These are phyloP conservation scores for Luscinia megarhynchos DNA, from an alignment of 2,797 vertebrate species.

Conservation along the genomic window DNA sequence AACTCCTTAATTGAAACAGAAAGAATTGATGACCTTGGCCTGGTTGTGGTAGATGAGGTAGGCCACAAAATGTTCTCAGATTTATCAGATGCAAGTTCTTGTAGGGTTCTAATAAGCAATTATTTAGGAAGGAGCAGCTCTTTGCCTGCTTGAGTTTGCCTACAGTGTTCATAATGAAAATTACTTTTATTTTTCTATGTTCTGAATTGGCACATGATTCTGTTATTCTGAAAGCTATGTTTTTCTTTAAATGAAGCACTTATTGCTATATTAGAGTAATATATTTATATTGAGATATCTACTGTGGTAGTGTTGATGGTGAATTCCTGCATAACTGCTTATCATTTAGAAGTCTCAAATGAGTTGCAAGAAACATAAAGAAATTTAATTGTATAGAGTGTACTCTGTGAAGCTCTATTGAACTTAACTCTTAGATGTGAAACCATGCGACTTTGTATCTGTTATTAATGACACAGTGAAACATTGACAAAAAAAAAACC, in stretches of 20 bases:
- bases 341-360: neutral
- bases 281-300: neutral
- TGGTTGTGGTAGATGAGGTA: conserved; percentile 97
- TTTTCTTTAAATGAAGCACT: neutral
- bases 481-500: neutral
- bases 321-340: neutral
- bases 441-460: neutral
- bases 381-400: fast-evolving
- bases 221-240: neutral
- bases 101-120: neutral
- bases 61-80: neutral
- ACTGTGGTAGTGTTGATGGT: neutral
- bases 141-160: neutral
- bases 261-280: neutral
- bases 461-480: neutral
- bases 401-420: neutral
- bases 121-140: neutral
- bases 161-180: neutral
- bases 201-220: neutral
- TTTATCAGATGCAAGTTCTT: neutral
- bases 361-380: neutral
- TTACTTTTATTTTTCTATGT: neutral
- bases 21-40: conserved; percentile 83
- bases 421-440: neutral
- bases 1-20: conserved; percentile 91